phyloP scores from a whole-genome alignment of 2,797 vertebrate species.

The Chelonia mydas region DNA sequence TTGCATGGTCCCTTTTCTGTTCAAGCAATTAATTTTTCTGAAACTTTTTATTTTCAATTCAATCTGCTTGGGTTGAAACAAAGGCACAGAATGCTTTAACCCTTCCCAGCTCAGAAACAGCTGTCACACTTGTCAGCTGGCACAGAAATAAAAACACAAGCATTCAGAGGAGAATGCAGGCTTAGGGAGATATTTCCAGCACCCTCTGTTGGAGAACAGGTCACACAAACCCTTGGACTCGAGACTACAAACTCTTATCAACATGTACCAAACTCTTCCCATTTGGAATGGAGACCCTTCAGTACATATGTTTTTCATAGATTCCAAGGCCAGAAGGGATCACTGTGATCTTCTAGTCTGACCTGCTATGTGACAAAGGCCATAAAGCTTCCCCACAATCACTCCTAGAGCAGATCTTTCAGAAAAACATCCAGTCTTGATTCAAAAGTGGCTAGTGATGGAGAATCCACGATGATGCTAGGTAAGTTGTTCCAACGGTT shows the following conservation, averaged over 20 bases:
- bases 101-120: not conserved
- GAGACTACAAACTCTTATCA: not conserved
- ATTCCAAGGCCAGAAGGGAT: not conserved
- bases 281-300: not conserved
- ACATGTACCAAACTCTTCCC: too few species aligned
- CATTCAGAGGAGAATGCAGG: accelerated
- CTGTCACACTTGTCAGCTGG: not conserved
- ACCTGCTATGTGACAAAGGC: not conserved
- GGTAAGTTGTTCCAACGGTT: not conserved
- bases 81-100: not conserved
- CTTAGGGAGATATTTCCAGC: not conserved
- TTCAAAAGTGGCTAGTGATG: not conserved
- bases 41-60: not conserved
- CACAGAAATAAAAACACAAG: not conserved
- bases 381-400: not conserved
- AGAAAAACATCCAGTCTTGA: not conserved
- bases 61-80: not conserved
- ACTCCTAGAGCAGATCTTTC: not conserved
- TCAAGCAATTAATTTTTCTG: not conserved
- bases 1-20: not conserved
- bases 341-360: not conserved
- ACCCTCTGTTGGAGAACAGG: not conserved
- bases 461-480: not conserved
- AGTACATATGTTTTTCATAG: not conserved
- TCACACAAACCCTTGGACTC: not conserved